Evolutionary conservation across 2,797 vertebrate genomes (phyloP), one percentile per base, ranked within the genome.

Genomic region (Mionectes olivaceus): DNA sequence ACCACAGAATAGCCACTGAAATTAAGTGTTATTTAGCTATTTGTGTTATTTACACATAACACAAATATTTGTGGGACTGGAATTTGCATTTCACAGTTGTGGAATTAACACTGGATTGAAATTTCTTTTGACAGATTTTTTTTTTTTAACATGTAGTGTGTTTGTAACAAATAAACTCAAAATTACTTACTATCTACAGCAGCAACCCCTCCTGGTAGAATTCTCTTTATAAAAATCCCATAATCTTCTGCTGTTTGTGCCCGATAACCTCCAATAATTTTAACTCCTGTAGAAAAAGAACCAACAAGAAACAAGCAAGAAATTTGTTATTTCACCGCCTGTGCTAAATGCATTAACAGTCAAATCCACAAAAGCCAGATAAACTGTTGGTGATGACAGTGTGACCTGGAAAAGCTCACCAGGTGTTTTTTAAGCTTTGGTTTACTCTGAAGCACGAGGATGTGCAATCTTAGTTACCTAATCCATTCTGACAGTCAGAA

Each of bases 141-240:
- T 35, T 61, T 64, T 65, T 65, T 33, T 33, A 65, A 49, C 33
- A 63, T 16, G 19, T 19, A 71, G 10, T 0, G 1, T 43, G 28
- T 50, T 83, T 65, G 25, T 14, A 83, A 60, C 9, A 68, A 90
- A 57, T 47, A 47, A 25, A 13, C 7, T 27, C 21, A 12, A 52
- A 76, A 76, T 70, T 55, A 83, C 95, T 91, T 90, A 99, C 99
- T 98, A 24, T 99, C 98, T 87, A 95, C 92, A 77, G 98, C 98
- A 25, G 98, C 98, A 90, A 98, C 77, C 3, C 98, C 98, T 9
- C 98, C 98, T 5, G 97, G 97, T 1, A 99, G 97, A 95, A 99
- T 97, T 77, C 98, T 96, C 95, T 99, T 99, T 84, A 99, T 97
- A 94, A 98, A 99, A 97, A 99, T 98, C 33, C 99, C 99, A 83